Percentiles rank a stretch among this genome's conserved stretches.
Evolutionary conservation across 2,797 vertebrate genomes (phyloP).

Genomic region (Coracias cyanogaster): DNA sequence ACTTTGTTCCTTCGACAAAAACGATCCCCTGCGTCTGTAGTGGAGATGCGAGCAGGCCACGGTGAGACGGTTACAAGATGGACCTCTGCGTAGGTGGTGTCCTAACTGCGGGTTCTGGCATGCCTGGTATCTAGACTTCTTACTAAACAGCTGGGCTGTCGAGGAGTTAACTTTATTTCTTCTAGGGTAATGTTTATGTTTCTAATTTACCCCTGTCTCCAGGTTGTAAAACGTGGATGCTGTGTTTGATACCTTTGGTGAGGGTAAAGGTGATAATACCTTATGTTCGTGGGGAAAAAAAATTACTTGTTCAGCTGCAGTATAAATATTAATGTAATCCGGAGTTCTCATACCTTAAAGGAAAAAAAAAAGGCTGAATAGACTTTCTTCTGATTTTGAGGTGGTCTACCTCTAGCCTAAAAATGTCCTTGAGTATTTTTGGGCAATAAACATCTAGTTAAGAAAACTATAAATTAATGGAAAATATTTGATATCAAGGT

Average conservation of each 20-base stretch:
- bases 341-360: background rate
- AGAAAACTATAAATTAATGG: background rate
- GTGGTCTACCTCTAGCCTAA: background rate
- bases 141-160: background rate
- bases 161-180: background rate
- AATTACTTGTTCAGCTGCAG: background rate
- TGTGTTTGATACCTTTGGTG: background rate
- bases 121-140: background rate
- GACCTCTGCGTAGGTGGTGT: background rate
- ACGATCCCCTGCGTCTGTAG: background rate
- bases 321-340: background rate
- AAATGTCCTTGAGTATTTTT: background rate
- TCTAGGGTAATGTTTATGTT: background rate
- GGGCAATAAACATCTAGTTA: background rate
- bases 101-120: background rate
- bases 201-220: fast-evolving
- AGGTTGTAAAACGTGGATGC: background rate
- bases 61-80: background rate
- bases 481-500: background rate
- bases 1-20: background rate
- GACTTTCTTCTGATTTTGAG: background rate
- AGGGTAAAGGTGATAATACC: background rate
- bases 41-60: background rate
- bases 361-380: background rate
- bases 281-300: fast-evolving